phyloP scores from a whole-genome alignment of 2,797 vertebrate species.

The Columba guinea region DNA sequence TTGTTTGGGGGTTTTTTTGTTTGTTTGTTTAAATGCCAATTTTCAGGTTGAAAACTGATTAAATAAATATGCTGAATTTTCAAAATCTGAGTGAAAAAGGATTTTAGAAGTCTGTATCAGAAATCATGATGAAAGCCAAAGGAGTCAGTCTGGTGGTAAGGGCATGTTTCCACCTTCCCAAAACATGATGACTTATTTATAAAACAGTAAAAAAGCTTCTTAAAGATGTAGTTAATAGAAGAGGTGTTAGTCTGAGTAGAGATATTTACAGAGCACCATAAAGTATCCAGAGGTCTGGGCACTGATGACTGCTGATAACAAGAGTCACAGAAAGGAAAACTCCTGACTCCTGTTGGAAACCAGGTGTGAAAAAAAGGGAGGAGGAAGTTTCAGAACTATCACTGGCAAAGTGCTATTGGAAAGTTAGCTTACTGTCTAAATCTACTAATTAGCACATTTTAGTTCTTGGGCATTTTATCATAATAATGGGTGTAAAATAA shows the following conservation, averaged over 20 bases:
- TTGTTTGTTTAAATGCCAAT: not conserved
- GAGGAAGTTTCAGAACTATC: not conserved
- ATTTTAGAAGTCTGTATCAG: not conserved
- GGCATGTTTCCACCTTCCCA: not conserved
- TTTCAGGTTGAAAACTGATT: not conserved
- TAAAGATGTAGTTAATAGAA: not conserved
- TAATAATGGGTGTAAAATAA: not conserved
- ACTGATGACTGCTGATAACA: not conserved
- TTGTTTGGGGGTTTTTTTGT: too few species aligned
- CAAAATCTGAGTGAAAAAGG: not conserved
- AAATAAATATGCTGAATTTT: not conserved
- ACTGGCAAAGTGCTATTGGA: not conserved
- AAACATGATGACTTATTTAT: rapidly evolving
- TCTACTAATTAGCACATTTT: not conserved
- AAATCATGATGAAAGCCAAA: not conserved
- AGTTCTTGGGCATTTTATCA: not conserved
- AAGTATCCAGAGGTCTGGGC: rapidly evolving
- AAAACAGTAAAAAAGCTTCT: not conserved
- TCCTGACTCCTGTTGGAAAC: rapidly evolving
- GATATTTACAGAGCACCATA: not conserved
- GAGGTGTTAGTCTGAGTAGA: not conserved
- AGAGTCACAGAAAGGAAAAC: not conserved
- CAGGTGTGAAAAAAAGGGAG: not conserved
- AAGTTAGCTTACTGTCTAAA: not conserved
- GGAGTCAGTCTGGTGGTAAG: rapidly evolving